These are phyloP conservation scores for Seriola dumerili DNA, from an alignment of 2,113 vertebrate species.

Conservation along the genomic window DNA sequence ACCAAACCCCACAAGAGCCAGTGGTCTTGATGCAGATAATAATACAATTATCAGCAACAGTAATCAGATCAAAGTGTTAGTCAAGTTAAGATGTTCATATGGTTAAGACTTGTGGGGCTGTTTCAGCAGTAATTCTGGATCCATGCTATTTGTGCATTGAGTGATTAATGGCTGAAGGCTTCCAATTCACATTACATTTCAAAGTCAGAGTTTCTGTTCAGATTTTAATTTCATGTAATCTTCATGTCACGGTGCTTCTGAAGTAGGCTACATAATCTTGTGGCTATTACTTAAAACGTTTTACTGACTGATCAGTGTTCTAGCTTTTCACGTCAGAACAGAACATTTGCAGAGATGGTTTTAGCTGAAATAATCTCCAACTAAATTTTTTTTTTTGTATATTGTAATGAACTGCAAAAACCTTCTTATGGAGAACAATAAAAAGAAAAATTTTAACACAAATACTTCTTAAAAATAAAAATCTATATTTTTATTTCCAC, in stretches of 20 bases:
- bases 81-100: not conserved
- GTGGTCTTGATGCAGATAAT: not conserved
- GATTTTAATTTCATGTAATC: not conserved
- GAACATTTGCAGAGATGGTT: not conserved
- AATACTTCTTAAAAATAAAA: not conserved
- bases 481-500: conserved; percentile 3
- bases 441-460: not conserved
- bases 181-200: not conserved
- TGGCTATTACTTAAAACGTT: not conserved
- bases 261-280: not conserved
- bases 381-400: not conserved
- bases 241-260: not conserved
- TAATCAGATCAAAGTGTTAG: not conserved
- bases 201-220: not conserved
- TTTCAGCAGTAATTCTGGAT: not conserved
- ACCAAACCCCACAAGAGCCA: not conserved
- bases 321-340: not conserved
- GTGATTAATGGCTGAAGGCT: not conserved
- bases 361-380: not conserved
- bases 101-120: not conserved
- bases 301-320: not conserved
- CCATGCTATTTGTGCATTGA: not conserved
- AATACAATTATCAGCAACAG: not conserved
- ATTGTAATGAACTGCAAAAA: not conserved
- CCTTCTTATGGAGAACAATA: not conserved